Conservation (phyloP, 2,113 vertebrate species). For the Isichthys henryi region DNA sequence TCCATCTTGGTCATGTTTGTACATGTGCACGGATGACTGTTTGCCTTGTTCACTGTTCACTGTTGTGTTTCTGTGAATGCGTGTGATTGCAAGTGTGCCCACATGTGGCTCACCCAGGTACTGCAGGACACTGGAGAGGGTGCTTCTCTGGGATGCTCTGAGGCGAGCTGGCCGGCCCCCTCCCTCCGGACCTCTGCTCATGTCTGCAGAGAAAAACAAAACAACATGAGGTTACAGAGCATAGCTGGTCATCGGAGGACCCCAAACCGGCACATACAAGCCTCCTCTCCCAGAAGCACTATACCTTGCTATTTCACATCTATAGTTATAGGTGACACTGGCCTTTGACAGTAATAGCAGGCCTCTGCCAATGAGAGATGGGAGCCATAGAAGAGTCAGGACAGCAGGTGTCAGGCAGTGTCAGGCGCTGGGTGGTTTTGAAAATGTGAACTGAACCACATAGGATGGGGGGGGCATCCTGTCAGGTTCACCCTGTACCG, state of each 20-base stretch:
- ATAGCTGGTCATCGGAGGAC: neutral
- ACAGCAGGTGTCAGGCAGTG: neutral
- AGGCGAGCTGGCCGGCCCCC: conserved; percentile 80
- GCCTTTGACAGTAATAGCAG: neutral
- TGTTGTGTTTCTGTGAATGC: neutral
- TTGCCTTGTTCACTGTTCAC: neutral
- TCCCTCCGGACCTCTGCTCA: conserved; percentile 81
- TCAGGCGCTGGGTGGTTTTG: neutral
- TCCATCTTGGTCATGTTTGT: neutral
- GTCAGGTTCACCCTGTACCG: neutral
- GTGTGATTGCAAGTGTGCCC: neutral
- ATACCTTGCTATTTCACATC: neutral
- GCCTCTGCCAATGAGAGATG: neutral
- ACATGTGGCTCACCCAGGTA: conserved; percentile 74
- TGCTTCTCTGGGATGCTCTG: conserved; percentile 78
- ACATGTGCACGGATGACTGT: neutral
- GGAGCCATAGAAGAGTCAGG: neutral
- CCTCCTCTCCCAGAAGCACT: neutral
- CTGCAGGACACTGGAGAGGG: conserved; percentile 86
- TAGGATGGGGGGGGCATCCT: neutral
- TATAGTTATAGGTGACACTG: neutral
- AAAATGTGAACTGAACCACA: neutral
- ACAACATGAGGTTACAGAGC: conserved; percentile 31
- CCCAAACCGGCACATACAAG: neutral
- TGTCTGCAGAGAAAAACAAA: conserved; percentile 67